These are phyloP conservation scores for Syrphus vitripennis DNA, from an alignment of 2,888 invertebrate genomes.

Conservation along the genomic window DNA sequence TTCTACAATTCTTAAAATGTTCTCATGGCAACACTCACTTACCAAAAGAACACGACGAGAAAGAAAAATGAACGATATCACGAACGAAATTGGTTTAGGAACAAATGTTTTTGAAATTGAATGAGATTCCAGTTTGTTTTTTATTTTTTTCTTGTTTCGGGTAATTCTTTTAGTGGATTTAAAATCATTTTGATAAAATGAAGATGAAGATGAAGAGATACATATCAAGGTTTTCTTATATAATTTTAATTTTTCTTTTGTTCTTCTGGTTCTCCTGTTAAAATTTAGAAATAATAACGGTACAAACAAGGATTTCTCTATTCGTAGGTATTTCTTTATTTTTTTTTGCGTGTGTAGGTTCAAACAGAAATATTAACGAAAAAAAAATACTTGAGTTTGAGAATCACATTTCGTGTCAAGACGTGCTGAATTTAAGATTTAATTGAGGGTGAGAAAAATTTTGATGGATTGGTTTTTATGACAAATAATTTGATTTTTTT, in stretches of 20 bases:
- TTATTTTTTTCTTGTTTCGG: conserved; percentile 13
- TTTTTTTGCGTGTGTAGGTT: neutral
- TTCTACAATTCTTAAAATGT: neutral
- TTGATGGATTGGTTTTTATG: conserved; percentile 54
- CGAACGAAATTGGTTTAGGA: conserved; percentile 56
- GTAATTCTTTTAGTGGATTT: conserved; percentile 68
- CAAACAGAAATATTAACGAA: neutral
- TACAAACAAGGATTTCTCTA: neutral
- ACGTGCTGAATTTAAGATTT: conserved; percentile 55
- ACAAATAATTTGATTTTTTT: conserved; percentile 18
- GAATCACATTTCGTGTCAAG: conserved; percentile 49
- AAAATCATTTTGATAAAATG: conserved; percentile 63
- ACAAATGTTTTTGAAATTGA: conserved; percentile 57
- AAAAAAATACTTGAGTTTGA: neutral
- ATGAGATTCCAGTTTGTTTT: conserved; percentile 31
- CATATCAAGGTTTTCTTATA: conserved; percentile 3
- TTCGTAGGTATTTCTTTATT: neutral
- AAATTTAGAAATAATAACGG: neutral
- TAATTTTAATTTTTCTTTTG: neutral
- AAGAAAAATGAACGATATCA: neutral
- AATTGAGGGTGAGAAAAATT: conserved; percentile 54
- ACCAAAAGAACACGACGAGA: neutral
- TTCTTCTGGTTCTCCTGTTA: neutral
- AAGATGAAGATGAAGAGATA: conserved; percentile 22
- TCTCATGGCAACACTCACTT: neutral